Conservation (phyloP, 1,140 invertebrate species). For the Drosophila tropicalis region DNA sequence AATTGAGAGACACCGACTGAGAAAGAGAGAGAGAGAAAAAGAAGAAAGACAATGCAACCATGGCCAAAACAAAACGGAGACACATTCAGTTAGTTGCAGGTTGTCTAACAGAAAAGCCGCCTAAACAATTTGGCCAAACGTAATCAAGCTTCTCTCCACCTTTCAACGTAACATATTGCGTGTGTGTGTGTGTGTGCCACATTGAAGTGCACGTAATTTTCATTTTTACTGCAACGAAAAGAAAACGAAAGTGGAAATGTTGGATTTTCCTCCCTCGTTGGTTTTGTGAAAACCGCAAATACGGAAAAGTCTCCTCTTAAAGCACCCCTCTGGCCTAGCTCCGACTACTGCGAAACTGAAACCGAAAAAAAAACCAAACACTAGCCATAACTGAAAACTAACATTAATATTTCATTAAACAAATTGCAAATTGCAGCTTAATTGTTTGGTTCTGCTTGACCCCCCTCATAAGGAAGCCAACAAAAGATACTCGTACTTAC, state of each 20-base stretch:
- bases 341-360: constrained; percentile 39
- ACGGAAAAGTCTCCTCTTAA: constrained; percentile 40
- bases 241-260: constrained; percentile 78
- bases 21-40: background rate
- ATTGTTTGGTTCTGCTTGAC: constrained; percentile 36
- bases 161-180: constrained; percentile 7
- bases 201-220: constrained; percentile 68
- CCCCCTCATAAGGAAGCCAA: constrained; percentile 1
- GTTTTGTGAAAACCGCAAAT: constrained; percentile 8
- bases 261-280: constrained; percentile 45
- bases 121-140: constrained; percentile 23
- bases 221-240: constrained; percentile 53
- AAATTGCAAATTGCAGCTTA: constrained; percentile 8
- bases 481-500: background rate
- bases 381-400: constrained; percentile 35
- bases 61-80: background rate
- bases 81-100: constrained; percentile 11
- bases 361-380: constrained; percentile 28
- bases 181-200: constrained; percentile 52
- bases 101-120: constrained; percentile 40
- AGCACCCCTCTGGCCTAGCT: constrained; percentile 31
- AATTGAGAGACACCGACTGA: constrained; percentile 4
- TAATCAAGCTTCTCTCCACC: constrained; percentile 12
- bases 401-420: constrained; percentile 44
- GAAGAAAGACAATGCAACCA: background rate